Conservation (phyloP, 2,888 invertebrate species). For the Pseudeuparius sepicola region DNA sequence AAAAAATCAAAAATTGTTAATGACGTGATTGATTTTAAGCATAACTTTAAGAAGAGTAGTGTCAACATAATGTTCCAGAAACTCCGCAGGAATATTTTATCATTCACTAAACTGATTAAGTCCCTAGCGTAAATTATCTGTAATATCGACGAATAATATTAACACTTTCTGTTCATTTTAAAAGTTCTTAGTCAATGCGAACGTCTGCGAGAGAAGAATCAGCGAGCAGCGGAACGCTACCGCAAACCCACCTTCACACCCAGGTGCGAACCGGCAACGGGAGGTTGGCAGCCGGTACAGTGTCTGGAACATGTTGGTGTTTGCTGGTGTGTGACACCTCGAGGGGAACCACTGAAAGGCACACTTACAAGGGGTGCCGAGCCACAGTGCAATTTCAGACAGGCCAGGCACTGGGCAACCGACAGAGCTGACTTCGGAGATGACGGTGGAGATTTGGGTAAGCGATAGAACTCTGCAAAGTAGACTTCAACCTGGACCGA, state of each 20-base stretch:
- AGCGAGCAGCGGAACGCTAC: slow-evolving; percentile 58
- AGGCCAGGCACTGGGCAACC: slow-evolving; percentile 52
- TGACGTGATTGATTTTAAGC: no score
- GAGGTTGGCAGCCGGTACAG: slow-evolving; percentile 74
- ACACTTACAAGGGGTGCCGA: slow-evolving; percentile 65
- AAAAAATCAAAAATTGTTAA: no score
- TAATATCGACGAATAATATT: no score
- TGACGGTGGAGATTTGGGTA: slow-evolving; percentile 49
- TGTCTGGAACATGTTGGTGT: slow-evolving; percentile 69
- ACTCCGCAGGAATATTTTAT: no score
- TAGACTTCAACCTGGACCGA: no score
- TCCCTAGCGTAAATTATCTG: no score
- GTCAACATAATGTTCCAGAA: no score
- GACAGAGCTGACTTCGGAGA: slow-evolving; percentile 30
- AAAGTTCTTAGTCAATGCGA: slow-evolving; percentile 76
- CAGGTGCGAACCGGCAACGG: slow-evolving; percentile 58
- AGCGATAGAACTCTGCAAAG: slow-evolving; percentile 15
- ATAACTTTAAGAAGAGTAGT: no score
- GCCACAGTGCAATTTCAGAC: slow-evolving; percentile 70
- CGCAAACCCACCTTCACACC: slow-evolving; percentile 70
- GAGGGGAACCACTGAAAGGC: slow-evolving; percentile 75
- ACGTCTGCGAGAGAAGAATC: slow-evolving; percentile 67
- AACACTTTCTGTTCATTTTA: no score
- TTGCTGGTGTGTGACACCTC: slow-evolving; percentile 79
- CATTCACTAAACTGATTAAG: no score